These are phyloP conservation scores for Scotopteryx bipunctaria DNA, from an alignment of 2,888 invertebrate genomes.

Conservation along the genomic window DNA sequence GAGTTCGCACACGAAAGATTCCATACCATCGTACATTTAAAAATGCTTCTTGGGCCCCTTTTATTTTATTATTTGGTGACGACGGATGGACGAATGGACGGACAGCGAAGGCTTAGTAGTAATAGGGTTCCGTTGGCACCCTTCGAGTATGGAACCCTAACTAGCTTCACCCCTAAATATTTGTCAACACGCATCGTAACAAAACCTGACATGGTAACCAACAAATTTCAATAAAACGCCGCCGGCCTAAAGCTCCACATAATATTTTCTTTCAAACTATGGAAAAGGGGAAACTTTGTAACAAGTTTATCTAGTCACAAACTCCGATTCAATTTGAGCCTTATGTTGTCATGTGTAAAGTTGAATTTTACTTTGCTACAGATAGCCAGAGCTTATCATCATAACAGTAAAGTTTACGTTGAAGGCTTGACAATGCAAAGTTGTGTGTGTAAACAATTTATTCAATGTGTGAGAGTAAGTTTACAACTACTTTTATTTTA, in stretches of 20 bases:
- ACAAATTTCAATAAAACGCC: constrained; percentile 18
- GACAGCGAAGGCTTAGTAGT: too few relatives aligned
- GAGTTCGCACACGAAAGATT: too few relatives aligned
- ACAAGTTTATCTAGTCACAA: constrained; percentile 22
- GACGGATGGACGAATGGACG: too few relatives aligned
- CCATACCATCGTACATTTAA: too few relatives aligned
- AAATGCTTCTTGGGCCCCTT: too few relatives aligned
- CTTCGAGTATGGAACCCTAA: too few relatives aligned
- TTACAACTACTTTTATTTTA: constrained; percentile 1
- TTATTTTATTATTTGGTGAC: too few relatives aligned
- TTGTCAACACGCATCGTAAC: background rate
- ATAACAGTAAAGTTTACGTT: constrained; percentile 13
- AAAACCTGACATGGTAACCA: constrained; percentile 2
- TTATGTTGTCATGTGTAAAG: background rate
- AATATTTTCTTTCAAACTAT: constrained; percentile 23
- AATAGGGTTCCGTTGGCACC: too few relatives aligned
- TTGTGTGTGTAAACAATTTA: constrained; percentile 17
- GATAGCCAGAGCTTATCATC: constrained; percentile 1
- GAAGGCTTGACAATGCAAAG: constrained; percentile 14
- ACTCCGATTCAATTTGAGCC: constrained; percentile 20
- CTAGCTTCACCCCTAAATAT: background rate
- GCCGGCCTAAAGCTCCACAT: constrained; percentile 15
- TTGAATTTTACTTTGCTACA: constrained; percentile 1
- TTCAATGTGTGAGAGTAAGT: constrained; percentile 20
- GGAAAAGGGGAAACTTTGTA: constrained; percentile 24